These are phyloP conservation scores for Arenaria interpres DNA, from an alignment of 2,113 vertebrate species.

Conservation along the genomic window DNA sequence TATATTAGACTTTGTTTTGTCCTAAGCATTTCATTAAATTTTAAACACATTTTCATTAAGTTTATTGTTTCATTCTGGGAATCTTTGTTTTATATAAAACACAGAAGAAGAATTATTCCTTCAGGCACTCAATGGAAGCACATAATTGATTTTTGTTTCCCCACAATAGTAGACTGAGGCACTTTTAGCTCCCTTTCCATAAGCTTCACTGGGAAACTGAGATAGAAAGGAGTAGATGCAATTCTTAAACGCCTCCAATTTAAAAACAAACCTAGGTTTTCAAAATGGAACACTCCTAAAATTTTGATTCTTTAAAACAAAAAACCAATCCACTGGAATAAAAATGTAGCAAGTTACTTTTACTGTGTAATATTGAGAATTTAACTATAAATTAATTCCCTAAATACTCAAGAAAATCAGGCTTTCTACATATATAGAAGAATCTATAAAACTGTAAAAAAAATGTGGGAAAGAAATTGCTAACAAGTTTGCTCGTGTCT, in stretches of 20 bases:
- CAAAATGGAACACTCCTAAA: background rate
- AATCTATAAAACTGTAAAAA: background rate
- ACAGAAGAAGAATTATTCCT: background rate
- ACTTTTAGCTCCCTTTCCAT: background rate
- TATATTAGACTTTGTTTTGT: background rate
- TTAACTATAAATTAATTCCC: background rate
- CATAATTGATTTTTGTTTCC: background rate
- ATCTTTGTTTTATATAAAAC: background rate
- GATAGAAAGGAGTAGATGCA: background rate
- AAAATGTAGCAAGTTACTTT: background rate
- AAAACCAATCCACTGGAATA: background rate
- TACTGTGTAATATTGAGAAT: background rate
- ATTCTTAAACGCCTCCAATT: background rate
- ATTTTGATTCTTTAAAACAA: background rate
- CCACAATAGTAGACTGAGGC: background rate
- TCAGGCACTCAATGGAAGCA: background rate
- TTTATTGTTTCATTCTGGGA: background rate
- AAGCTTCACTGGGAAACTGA: background rate
- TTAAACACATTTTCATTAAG: background rate
- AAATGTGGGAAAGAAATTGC: background rate
- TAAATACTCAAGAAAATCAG: background rate
- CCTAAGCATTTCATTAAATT: background rate
- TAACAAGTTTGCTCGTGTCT: conserved; percentile 25
- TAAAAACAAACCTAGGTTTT: background rate
- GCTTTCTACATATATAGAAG: background rate